Evolutionary conservation across 2,797 vertebrate species (phyloP).

Genomic region (Danio tinwini): DNA sequence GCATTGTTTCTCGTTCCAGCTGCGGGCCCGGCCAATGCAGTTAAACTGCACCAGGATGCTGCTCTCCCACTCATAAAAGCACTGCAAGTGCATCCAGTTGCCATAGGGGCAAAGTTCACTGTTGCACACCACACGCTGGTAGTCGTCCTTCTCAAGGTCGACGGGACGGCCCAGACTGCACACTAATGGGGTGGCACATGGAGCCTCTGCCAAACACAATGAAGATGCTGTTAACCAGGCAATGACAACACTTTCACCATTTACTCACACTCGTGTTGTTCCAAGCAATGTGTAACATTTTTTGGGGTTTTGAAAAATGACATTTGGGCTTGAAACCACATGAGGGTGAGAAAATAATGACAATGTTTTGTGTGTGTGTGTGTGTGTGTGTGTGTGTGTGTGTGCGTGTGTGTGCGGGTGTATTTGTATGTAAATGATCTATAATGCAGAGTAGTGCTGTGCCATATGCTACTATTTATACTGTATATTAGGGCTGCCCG

Average conservation of each 20-base stretch:
- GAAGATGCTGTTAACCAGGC: background rate
- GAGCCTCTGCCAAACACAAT: constrained; percentile 80
- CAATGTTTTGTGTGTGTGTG: too few species aligned
- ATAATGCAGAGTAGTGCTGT: background rate
- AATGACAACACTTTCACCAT: background rate
- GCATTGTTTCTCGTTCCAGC: constrained; percentile 99
- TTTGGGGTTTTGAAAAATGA: background rate
- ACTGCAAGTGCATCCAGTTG: constrained; percentile 98
- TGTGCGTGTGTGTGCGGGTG: too few species aligned
- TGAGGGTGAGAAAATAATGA: background rate
- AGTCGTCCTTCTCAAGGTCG: constrained; percentile 96
- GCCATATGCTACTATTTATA: too few species aligned
- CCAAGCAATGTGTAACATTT: background rate
- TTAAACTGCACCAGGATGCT: constrained; percentile 98
- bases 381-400: too few species aligned
- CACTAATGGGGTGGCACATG: constrained; percentile 93
- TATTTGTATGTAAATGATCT: background rate
- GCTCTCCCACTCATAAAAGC: constrained; percentile 99
- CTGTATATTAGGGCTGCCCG: too few species aligned
- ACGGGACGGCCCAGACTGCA: constrained; percentile 89
- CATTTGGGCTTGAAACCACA: background rate
- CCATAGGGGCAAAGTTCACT: constrained; percentile 92
- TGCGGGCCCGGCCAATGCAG: constrained; percentile 95
- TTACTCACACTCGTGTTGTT: background rate
- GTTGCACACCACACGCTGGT: constrained; percentile 97